Evolutionary conservation across 1,140 invertebrate genomes (phyloP), one percentile per base, ranked within the genome.

Genomic region (Bombus waltoni): DNA sequence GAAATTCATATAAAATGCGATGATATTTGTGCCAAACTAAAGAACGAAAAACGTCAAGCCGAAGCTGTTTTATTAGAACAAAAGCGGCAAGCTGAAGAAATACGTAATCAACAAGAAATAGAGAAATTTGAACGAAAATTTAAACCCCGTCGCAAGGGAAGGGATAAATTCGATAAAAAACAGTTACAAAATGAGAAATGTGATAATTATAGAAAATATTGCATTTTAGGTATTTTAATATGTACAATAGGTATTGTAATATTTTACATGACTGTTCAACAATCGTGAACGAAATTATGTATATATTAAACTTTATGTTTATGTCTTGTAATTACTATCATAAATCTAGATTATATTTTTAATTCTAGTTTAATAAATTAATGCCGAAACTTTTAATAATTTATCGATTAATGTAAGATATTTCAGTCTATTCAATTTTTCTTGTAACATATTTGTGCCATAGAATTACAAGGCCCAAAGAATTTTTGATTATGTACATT

Each of bases 81-180:
- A 85, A 95, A 96, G 74, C 94, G 95, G 59, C 95, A 96, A 72
- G 94, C 96, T 83, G 97, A 97, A 89, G 96, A 97, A 87, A 92
- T 96, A 53, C 96, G 95, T 83, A 97, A 97, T 94, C 95, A 96
- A 32, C 95, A 95, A 83, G 97, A 97, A 91, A 93, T 98, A 47
- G 97, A 97, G 75, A 96, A 97, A 92, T 98, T 97, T 93, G 96
- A 97, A 90, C 96, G 97, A 91, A 97, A 97, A 92, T 97, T 97
- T 88, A 95, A 93, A 95, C 96, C 88, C 95, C 96, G 84, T 96
- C 96, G 90, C 96, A 96, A 94, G 91, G 93, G 88, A 92, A 95
- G 90, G 93, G 96, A 92, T 91, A 90, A 89, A 13, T 73, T 75
- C 0, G 84, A 90, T 10, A 90, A 71, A 5, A 86, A 59, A 71